These are phyloP conservation scores for Ypsolopha scabrella DNA, from an alignment of 2,888 invertebrate species.

Conservation along the genomic window DNA sequence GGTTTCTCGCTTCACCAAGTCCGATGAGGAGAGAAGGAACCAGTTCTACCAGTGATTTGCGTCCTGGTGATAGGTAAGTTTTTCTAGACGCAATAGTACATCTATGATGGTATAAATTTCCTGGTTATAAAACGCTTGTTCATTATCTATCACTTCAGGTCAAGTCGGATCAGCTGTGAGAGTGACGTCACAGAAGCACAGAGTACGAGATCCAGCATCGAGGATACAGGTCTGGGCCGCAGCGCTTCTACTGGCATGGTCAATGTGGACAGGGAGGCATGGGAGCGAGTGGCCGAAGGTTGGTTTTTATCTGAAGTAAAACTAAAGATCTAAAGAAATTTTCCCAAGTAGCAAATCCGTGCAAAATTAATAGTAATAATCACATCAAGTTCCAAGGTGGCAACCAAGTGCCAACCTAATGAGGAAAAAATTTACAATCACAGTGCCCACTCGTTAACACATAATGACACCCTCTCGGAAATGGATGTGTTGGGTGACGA, in stretches of 20 bases:
- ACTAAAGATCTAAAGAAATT: too few relatives aligned
- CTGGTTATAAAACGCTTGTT: not conserved
- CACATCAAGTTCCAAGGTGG: too few relatives aligned
- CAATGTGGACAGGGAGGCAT: conserved; percentile 73
- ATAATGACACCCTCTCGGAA: too few relatives aligned
- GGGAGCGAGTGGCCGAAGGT: conserved; percentile 68
- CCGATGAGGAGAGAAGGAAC: conserved; percentile 56
- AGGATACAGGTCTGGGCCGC: conserved; percentile 70
- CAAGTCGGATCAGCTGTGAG: conserved; percentile 74
- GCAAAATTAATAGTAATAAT: too few relatives aligned
- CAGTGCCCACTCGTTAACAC: too few relatives aligned
- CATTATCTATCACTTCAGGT: conserved; percentile 22
- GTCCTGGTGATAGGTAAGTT: conserved; percentile 50
- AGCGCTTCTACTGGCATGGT: conserved; percentile 86
- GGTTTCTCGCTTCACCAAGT: conserved; percentile 71
- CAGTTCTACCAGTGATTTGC: conserved; percentile 52
- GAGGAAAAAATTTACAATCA: too few relatives aligned
- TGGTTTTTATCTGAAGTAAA: not conserved
- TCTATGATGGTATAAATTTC: not conserved
- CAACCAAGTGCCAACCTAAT: too few relatives aligned
- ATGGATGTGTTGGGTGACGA: too few relatives aligned
- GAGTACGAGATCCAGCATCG: conserved; percentile 19
- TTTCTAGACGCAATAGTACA: not conserved
- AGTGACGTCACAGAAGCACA: conserved; percentile 66
- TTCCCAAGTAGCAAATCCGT: too few relatives aligned